A percentile compares a stretch with the other conserved stretches of the same genome.
These are phyloP conservation scores for Gadus chalcogrammus DNA, from an alignment of 2,113 vertebrate genomes.

Conservation along the genomic window DNA sequence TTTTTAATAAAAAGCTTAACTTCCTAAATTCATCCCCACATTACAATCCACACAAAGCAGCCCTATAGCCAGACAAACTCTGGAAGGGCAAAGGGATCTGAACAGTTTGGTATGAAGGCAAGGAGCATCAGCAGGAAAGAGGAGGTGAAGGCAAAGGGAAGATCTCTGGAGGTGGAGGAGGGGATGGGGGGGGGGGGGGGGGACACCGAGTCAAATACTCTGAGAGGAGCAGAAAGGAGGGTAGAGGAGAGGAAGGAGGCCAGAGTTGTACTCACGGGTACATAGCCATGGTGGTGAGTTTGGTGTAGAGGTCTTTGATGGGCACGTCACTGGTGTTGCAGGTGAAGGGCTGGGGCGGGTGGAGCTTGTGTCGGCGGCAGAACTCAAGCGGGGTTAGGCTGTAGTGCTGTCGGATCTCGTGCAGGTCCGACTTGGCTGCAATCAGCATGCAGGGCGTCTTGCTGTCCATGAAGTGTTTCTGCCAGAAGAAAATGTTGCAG, in stretches of 20 bases:
- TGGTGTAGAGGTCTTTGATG: slow-evolving; percentile 92
- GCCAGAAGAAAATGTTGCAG: slow-evolving; percentile 13
- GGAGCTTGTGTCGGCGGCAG: slow-evolving; percentile 98
- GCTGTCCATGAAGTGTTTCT: slow-evolving; percentile 98
- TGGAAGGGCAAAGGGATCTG: too few relatives aligned
- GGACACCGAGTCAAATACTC: too few relatives aligned
- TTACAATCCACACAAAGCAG: too few relatives aligned
- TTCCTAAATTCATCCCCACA: too few relatives aligned
- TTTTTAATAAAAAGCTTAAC: too few relatives aligned
- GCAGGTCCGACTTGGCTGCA: slow-evolving; percentile 92
- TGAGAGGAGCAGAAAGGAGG: too few relatives aligned
- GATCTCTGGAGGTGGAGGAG: too few relatives aligned
- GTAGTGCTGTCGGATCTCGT: slow-evolving; percentile 89
- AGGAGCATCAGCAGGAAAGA: too few relatives aligned
- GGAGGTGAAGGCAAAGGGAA: too few relatives aligned
- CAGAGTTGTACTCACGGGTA: slow-evolving; percentile 89
- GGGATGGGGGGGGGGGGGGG: too few relatives aligned
- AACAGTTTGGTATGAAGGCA: too few relatives aligned
- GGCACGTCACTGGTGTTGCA: slow-evolving; percentile 85
- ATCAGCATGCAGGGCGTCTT: slow-evolving; percentile 93
- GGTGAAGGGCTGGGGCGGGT: slow-evolving; percentile 93
- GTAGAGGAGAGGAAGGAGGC: slow-evolving; percentile 19
- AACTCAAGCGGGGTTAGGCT: slow-evolving; percentile 89
- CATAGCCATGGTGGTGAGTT: slow-evolving; percentile 98
- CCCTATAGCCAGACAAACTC: too few relatives aligned